Conservation (phyloP, 2,888 invertebrate genomes). For the Macrophya annulata region DNA sequence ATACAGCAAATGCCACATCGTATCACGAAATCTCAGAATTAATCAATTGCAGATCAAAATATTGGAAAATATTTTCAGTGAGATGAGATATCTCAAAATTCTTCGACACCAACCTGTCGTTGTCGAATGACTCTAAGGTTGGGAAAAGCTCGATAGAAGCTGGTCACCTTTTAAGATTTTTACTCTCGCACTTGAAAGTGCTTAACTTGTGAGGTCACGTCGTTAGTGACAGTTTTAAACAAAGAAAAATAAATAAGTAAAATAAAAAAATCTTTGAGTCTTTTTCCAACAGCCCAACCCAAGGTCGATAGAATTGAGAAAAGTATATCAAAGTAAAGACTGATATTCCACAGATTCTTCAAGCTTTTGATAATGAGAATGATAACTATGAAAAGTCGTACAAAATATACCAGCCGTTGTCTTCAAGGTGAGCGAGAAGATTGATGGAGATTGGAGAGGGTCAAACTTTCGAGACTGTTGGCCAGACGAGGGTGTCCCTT, state of each 20-base stretch:
- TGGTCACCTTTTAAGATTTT: neutral
- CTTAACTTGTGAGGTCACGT: neutral
- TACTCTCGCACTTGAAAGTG: neutral
- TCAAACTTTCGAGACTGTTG: slow-evolving; percentile 72
- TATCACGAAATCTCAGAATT: neutral
- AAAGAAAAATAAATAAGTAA: neutral
- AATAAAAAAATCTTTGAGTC: neutral
- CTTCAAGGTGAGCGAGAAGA: neutral
- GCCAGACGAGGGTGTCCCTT: slow-evolving; percentile 60
- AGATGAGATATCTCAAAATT: neutral
- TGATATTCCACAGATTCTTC: neutral
- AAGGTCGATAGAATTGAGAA: neutral
- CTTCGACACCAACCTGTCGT: slow-evolving; percentile 2
- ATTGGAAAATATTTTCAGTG: neutral
- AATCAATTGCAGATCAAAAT: neutral
- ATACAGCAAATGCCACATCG: neutral
- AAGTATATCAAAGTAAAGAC: neutral
- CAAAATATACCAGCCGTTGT: neutral
- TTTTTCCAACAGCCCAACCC: neutral
- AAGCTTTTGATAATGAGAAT: neutral
- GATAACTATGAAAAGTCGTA: neutral
- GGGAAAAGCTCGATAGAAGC: neutral
- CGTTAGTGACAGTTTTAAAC: neutral
- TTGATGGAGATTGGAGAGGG: slow-evolving; percentile 65
- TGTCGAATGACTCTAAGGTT: slow-evolving; percentile 4